These are phyloP conservation scores for Morus bassanus DNA, from an alignment of 2,797 vertebrate genomes.

Conservation along the genomic window DNA sequence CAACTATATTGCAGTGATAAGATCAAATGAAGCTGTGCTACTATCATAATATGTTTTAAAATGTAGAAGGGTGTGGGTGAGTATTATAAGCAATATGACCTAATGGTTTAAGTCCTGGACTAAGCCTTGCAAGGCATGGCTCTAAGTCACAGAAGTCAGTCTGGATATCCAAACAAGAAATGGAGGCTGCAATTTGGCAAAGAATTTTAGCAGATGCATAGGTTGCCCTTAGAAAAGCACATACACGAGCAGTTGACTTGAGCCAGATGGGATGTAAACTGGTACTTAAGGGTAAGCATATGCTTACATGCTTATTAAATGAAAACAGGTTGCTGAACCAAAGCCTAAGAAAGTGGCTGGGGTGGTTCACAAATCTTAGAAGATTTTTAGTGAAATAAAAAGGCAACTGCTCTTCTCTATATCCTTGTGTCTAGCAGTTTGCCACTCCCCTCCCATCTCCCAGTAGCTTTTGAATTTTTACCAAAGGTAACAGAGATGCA, in stretches of 20 bases:
- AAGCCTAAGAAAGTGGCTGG: neutral
- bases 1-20: neutral
- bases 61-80: neutral
- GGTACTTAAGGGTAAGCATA: constrained; percentile 10
- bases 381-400: neutral
- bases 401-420: neutral
- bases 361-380: neutral
- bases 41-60: neutral
- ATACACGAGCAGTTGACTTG: neutral
- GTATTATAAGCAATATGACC: neutral
- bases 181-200: neutral
- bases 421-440: neutral
- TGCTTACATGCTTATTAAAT: neutral
- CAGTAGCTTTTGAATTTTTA: neutral
- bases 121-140: neutral
- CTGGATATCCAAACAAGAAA: neutral
- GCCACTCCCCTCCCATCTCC: neutral
- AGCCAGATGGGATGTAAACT: constrained; percentile 44
- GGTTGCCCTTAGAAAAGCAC: constrained; percentile 6
- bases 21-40: constrained; percentile 18
- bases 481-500: neutral
- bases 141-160: neutral
- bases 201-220: constrained; percentile 21
- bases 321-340: neutral
- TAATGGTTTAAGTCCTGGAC: neutral